phyloP scores from a whole-genome alignment of 2,113 vertebrate genomes.

The Gobius niger region DNA sequence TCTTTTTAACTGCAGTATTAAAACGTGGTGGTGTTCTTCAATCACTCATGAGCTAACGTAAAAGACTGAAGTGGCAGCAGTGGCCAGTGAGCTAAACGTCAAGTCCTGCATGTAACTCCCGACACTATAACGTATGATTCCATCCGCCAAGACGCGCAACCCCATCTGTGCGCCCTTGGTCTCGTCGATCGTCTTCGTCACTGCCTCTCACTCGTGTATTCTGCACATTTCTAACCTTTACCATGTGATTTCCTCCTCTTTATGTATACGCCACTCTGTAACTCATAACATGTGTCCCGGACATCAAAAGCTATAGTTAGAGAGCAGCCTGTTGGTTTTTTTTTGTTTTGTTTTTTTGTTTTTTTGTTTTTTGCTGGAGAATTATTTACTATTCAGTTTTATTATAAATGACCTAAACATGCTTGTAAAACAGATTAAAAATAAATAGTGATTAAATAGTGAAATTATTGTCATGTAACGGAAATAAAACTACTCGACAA shows the following conservation, averaged over 20 bases:
- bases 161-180: constrained; percentile 4
- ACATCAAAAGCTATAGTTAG: not conserved
- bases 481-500: constrained; percentile 69
- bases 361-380: constrained; percentile 39
- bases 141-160: not conserved
- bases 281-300: not conserved
- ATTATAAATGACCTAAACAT: constrained; percentile 60
- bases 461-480: constrained; percentile 65
- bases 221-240: not conserved
- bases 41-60: too few relatives aligned
- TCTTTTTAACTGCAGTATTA: too few relatives aligned
- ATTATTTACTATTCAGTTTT: constrained; percentile 29
- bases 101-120: constrained; percentile 26
- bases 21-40: too few relatives aligned
- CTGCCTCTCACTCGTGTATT: not conserved
- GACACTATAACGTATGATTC: constrained; percentile 28
- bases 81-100: not conserved
- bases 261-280: not conserved
- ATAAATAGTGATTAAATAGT: constrained; percentile 60
- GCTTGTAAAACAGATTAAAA: constrained; percentile 71
- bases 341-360: too few relatives aligned
- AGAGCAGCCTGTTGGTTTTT: constrained; percentile 10
- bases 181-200: not conserved
- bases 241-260: not conserved
- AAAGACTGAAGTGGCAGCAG: too few relatives aligned